Percentiles rank a stretch among this genome's conserved stretches.
These are phyloP conservation scores for Enteromius afrohamiltoni DNA, from an alignment of 2,797 vertebrate genomes.

Conservation along the genomic window DNA sequence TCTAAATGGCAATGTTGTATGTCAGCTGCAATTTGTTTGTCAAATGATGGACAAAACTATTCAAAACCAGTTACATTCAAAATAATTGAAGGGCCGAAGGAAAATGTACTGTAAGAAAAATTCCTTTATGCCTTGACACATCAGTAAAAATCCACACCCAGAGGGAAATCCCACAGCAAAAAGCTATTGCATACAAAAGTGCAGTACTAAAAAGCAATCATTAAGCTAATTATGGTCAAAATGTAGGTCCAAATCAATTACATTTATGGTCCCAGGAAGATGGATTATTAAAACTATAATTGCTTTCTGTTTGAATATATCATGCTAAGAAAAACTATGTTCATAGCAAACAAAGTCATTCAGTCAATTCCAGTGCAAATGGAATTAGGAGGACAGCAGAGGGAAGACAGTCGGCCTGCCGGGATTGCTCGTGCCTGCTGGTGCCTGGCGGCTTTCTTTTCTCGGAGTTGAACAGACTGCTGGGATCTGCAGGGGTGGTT, in stretches of 20 bases:
- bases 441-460: constrained; percentile 43
- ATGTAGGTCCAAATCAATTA: constrained; percentile 11
- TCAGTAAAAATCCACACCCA: constrained; percentile 12
- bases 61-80: neutral
- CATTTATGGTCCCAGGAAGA: constrained; percentile 33
- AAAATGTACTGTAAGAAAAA: neutral
- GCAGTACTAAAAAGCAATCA: constrained; percentile 31
- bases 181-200: neutral
- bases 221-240: constrained; percentile 28
- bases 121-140: neutral
- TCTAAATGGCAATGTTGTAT: neutral
- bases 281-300: constrained; percentile 42
- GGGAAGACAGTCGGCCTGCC: constrained; percentile 34
- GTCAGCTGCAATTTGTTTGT: neutral
- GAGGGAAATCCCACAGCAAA: constrained; percentile 27
- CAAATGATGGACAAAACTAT: neutral
- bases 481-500: constrained; percentile 45
- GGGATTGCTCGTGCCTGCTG: constrained; percentile 28
- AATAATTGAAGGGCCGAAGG: neutral
- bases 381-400: constrained; percentile 29
- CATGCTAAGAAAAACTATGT: constrained; percentile 3
- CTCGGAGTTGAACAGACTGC: constrained; percentile 38
- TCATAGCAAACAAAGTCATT: constrained; percentile 4
- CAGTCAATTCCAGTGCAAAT: constrained; percentile 12
- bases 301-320: constrained; percentile 42